Evolutionary conservation across 2,113 vertebrate species (phyloP).

Genomic region (Bos indicus): DNA sequence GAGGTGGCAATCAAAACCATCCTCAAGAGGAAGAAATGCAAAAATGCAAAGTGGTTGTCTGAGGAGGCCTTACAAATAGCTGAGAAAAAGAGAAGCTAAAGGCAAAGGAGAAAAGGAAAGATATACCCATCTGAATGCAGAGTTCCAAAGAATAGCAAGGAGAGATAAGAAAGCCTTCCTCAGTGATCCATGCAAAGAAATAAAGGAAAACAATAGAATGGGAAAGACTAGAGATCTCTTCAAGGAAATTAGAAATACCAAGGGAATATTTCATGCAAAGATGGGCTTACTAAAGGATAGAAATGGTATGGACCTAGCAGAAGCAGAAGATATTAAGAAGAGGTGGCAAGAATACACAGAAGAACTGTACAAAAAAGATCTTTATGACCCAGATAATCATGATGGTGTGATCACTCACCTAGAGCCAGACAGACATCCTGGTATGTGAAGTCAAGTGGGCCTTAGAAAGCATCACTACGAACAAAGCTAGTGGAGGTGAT

Average conservation of each 20-base stretch:
- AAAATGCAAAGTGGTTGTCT: not conserved
- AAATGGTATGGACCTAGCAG: not conserved
- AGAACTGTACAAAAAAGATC: not conserved
- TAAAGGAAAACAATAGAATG: not conserved
- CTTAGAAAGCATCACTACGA: not conserved
- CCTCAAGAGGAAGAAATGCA: not conserved
- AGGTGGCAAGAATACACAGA: not conserved
- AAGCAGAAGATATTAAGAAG: not conserved
- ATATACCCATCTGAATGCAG: fast-evolving
- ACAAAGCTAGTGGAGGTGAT: not conserved
- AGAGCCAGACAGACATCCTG: not conserved
- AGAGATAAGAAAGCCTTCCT: not conserved
- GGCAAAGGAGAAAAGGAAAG: not conserved
- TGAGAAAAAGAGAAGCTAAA: not conserved
- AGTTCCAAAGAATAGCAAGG: not conserved
- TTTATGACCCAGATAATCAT: fast-evolving
- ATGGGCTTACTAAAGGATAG: not conserved
- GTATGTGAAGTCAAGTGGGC: not conserved
- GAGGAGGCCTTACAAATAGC: not conserved
- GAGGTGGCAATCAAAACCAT: not conserved
- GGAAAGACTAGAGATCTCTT: not conserved
- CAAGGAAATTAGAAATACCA: not conserved
- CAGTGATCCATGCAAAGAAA: not conserved
- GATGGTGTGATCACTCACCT: not conserved
- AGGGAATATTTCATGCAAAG: not conserved